phyloP scores from a whole-genome alignment of 2,797 vertebrate genomes.

The Austrolebias charrua region DNA sequence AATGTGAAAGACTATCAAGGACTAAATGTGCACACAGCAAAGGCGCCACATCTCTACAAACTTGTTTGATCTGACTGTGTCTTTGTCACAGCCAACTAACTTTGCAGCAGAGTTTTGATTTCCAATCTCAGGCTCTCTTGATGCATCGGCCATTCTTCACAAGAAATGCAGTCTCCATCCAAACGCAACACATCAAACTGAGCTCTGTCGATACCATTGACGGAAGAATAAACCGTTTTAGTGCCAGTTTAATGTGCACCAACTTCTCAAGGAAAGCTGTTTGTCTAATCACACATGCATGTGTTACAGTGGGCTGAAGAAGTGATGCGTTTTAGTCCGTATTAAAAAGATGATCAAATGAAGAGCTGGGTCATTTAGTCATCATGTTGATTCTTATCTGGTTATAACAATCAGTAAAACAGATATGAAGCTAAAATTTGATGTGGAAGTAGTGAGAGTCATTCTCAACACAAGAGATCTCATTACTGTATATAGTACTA shows the following conservation, averaged over 20 bases:
- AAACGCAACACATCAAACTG: conserved; percentile 32
- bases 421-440: too few species aligned
- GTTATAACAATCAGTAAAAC: not conserved
- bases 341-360: too few species aligned
- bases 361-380: conserved; percentile 11
- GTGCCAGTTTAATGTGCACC: conserved; percentile 31
- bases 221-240: conserved; percentile 35
- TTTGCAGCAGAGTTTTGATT: conserved; percentile 23
- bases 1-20: conserved; percentile 16
- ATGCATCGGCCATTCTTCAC: conserved; percentile 21
- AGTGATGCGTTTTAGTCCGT: conserved; percentile 7
- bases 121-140: conserved; percentile 6
- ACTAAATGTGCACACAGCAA: conserved; percentile 8
- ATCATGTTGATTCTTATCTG: conserved; percentile 2
- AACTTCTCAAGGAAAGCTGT: conserved; percentile 20
- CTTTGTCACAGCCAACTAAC: conserved; percentile 8
- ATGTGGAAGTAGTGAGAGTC: too few species aligned
- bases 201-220: conserved; percentile 46
- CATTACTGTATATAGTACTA: too few species aligned
- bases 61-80: not conserved
- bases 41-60: conserved; percentile 5
- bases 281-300: conserved; percentile 4
- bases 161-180: conserved; percentile 9
- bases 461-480: too few species aligned
- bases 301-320: not conserved